Percentiles rank a stretch among this genome's conserved stretches.
phyloP scores from a whole-genome alignment of 2,113 vertebrate species.

The Gobiocypris rarus region DNA sequence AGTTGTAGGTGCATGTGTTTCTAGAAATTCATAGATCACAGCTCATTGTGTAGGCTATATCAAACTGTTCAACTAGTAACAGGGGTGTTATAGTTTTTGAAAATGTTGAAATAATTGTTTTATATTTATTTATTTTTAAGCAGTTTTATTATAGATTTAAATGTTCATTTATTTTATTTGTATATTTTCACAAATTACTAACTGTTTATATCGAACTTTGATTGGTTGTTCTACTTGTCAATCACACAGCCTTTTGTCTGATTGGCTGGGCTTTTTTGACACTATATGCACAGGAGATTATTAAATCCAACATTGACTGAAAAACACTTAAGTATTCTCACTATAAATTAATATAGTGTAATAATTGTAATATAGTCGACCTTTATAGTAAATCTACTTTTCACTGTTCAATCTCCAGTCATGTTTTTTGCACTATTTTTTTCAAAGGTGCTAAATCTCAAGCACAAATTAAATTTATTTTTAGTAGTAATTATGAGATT shows the following conservation, averaged over 20 bases:
- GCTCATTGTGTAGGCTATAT: neutral
- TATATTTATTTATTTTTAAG: neutral
- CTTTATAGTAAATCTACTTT: neutral
- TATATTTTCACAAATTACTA: neutral
- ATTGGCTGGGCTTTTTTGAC: neutral
- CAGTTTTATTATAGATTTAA: neutral
- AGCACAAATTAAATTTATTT: too few species aligned
- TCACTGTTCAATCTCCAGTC: neutral
- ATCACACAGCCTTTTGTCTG: neutral
- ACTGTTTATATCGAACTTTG: neutral
- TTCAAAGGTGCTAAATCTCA: too few species aligned
- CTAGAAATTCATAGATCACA: too few species aligned
- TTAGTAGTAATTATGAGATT: too few species aligned
- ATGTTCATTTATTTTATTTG: neutral
- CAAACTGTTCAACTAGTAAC: neutral
- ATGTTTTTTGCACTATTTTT: neutral
- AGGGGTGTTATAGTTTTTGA: too few species aligned
- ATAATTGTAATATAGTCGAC: neutral
- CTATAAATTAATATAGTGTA: neutral
- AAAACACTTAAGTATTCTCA: neutral
- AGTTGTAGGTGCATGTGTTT: neutral
- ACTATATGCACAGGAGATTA: neutral
- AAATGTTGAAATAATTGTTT: neutral
- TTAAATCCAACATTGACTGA: neutral
- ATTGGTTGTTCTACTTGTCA: too few species aligned